Evolutionary conservation across 2,797 vertebrate species (phyloP).

Genomic region (Phrynocephalus guinanensis): DNA sequence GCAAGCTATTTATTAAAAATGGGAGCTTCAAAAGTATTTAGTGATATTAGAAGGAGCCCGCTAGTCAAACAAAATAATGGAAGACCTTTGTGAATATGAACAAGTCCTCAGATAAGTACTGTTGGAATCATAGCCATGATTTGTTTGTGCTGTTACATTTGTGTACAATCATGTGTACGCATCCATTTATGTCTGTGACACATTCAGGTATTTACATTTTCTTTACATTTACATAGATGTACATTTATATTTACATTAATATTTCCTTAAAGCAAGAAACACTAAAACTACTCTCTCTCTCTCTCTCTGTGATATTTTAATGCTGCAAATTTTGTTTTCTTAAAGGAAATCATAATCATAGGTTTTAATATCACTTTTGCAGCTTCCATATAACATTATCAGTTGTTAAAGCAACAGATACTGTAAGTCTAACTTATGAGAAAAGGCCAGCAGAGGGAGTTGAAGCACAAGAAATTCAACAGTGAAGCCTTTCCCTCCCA

Average conservation of each 20-base stretch:
- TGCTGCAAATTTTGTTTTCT: not conserved
- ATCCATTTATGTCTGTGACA: not conserved
- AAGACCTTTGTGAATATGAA: not conserved
- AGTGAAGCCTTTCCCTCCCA: accelerated
- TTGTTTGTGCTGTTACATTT: not conserved
- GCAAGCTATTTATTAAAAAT: not conserved
- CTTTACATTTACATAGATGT: too few relatives aligned
- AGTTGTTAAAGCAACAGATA: not conserved
- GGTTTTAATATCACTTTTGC: not conserved
- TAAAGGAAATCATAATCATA: accelerated
- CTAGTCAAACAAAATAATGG: not conserved
- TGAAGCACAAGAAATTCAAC: not conserved
- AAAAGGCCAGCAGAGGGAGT: conserved; percentile 70
- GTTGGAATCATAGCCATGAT: not conserved
- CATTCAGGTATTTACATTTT: not conserved
- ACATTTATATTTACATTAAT: not conserved
- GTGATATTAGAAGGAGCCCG: not conserved
- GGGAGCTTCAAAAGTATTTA: not conserved
- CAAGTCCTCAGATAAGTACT: not conserved
- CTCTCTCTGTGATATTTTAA: not conserved
- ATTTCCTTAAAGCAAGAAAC: not conserved
- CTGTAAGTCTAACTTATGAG: not conserved
- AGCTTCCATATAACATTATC: not conserved
- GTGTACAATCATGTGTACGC: not conserved
- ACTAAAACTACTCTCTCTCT: not conserved